Evolutionary conservation across 2,888 invertebrate species (phyloP), one percentile per base, ranked within the genome.

Genomic region (Agonum fuliginosum): DNA sequence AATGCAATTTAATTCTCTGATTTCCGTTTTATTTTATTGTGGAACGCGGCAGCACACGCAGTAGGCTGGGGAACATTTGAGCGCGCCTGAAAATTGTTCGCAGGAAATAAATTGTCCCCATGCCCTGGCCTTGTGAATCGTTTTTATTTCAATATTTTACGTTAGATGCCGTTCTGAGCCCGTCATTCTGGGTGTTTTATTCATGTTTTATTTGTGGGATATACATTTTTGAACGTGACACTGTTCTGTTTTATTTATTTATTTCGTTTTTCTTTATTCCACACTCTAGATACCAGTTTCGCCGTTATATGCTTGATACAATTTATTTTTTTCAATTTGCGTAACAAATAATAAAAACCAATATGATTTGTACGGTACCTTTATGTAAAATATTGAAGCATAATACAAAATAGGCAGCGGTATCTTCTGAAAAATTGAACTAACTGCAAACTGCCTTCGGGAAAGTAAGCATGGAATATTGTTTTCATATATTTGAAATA

Each of bases 161-260:
- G 75, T 65, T 65, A 75, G 65, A 65, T 75, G 48, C 67, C 75
- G 67, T 75, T 65, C 51, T 65, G 54, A 67, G 67, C 67, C 74
- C 67, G 75, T 75, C 67, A 67, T 75, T 75, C 65, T 17, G 48
- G 51, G 48, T 75, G 67, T 75, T 75, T 75, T 75, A 75, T 75
- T 75, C 75, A 65, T 75, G 75, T 75, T 75, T 75, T 75, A 75
- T 75, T 75, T 75, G 75, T 24, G 67, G 75, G 67, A 75, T 75
- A 75, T 48, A 75, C 51, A 75, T 75, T 75, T 75, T 67, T 67
- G 75, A 51, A 75, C 67, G 75, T 75, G 75, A 75, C 75, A 75
- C 75, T 67, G 48, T 75, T 67, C 46, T 75, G 34, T 75, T 62
- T 74, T 75, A 75, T 75, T 65, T 75, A 75, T 75, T 74, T 74